Conservation (phyloP, 2,797 vertebrate genomes). For the Hydrolagus colliei region DNA sequence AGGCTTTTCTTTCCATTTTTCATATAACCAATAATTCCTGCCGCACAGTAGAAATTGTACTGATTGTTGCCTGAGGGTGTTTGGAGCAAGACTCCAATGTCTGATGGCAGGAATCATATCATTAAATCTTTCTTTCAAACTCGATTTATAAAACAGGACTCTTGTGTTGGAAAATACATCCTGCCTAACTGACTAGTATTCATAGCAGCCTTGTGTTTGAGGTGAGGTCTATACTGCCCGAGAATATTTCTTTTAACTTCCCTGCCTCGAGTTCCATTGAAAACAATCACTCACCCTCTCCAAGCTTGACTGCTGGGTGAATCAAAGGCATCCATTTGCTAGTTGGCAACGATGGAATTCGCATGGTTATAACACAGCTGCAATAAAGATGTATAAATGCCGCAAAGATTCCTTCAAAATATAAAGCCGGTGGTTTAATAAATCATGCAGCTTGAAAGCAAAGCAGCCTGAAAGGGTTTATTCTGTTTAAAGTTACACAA, state of each 20-base stretch:
- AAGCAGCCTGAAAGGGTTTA: not conserved
- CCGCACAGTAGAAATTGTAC: not conserved
- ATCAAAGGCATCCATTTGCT: slow-evolving; percentile 4
- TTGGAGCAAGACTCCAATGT: not conserved
- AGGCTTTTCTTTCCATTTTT: not conserved
- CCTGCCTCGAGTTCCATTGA: not conserved
- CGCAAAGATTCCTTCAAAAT: not conserved
- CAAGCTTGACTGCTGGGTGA: not conserved
- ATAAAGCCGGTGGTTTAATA: not conserved
- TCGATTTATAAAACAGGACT: not conserved
- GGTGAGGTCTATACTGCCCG: not conserved
- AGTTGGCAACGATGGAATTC: not conserved
- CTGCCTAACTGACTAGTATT: not conserved
- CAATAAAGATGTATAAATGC: not conserved
- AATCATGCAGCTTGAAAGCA: not conserved
- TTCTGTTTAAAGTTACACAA: not conserved
- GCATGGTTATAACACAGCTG: no score
- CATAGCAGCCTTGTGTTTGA: not conserved
- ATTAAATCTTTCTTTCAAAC: no score
- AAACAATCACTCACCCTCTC: not conserved
- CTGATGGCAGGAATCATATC: not conserved
- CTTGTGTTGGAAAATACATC: not conserved
- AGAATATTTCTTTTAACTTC: not conserved
- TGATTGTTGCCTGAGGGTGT: not conserved
- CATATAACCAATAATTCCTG: not conserved